These are phyloP conservation scores for Limenitis arthemis DNA, from an alignment of 2,888 invertebrate genomes.

Conservation along the genomic window DNA sequence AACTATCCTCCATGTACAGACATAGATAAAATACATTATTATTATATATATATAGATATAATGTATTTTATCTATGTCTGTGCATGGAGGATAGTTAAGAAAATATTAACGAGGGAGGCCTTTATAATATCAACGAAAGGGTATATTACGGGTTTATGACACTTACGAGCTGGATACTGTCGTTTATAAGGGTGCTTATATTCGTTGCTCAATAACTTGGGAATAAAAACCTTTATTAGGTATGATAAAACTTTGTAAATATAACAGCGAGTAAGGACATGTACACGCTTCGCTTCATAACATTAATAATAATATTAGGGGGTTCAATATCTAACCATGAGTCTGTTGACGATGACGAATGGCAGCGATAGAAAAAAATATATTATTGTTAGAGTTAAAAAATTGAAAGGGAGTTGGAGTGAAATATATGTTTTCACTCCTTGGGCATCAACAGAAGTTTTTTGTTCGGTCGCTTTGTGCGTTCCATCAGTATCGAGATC, in stretches of 20 bases:
- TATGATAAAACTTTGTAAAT: neutral
- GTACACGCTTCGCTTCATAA: too few relatives aligned
- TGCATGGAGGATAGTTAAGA: too few relatives aligned
- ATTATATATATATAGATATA: too few relatives aligned
- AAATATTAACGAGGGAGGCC: too few relatives aligned
- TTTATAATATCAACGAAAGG: too few relatives aligned
- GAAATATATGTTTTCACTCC: conserved; percentile 36
- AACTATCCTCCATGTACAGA: too few relatives aligned
- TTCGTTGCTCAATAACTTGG: neutral
- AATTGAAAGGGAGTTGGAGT: conserved; percentile 11
- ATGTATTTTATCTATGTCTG: neutral
- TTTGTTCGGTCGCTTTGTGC: conserved; percentile 30
- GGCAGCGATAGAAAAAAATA: neutral
- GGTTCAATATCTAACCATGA: too few relatives aligned
- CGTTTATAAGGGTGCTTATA: neutral
- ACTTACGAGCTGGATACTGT: neutral
- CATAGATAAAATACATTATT: too few relatives aligned
- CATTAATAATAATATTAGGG: neutral
- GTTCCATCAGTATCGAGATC: conserved; percentile 24
- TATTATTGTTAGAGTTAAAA: conserved; percentile 4
- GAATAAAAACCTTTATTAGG: neutral
- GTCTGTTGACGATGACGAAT: too few relatives aligned
- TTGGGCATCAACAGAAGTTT: conserved; percentile 38
- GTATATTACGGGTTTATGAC: conserved; percentile 11
- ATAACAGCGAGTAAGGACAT: neutral